These are phyloP conservation scores for Mormyrus lacerda DNA, from an alignment of 2,113 vertebrate genomes.

Conservation along the genomic window DNA sequence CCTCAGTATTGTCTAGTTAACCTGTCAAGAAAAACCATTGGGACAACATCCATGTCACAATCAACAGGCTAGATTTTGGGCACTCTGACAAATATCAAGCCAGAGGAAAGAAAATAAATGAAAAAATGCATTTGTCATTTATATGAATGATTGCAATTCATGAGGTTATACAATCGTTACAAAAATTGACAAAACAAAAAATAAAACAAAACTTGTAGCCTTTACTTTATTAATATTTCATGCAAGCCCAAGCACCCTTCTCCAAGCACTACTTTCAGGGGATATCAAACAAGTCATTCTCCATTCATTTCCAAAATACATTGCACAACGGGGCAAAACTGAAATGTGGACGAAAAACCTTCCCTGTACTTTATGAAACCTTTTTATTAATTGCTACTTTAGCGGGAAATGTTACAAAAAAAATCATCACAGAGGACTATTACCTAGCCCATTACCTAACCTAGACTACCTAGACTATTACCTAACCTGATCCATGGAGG, in stretches of 20 bases:
- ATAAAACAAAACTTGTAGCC: background rate
- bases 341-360: background rate
- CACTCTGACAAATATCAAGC: background rate
- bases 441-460: background rate
- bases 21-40: background rate
- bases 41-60: background rate
- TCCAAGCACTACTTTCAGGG: background rate
- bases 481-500: no score
- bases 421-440: background rate
- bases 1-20: background rate
- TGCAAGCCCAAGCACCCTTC: background rate
- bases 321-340: background rate
- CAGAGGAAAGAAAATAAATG: background rate
- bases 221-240: conserved; percentile 6
- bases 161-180: background rate
- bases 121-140: background rate
- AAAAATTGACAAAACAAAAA: conserved; percentile 19
- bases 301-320: background rate
- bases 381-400: background rate
- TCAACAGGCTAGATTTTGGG: background rate
- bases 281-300: background rate
- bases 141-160: conserved; percentile 19
- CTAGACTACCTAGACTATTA: no score
- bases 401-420: background rate
- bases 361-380: background rate